A percentile compares a stretch with the other conserved stretches of the same genome.
phyloP scores from a whole-genome alignment of 1,140 invertebrate species.

The Patella vulgata region DNA sequence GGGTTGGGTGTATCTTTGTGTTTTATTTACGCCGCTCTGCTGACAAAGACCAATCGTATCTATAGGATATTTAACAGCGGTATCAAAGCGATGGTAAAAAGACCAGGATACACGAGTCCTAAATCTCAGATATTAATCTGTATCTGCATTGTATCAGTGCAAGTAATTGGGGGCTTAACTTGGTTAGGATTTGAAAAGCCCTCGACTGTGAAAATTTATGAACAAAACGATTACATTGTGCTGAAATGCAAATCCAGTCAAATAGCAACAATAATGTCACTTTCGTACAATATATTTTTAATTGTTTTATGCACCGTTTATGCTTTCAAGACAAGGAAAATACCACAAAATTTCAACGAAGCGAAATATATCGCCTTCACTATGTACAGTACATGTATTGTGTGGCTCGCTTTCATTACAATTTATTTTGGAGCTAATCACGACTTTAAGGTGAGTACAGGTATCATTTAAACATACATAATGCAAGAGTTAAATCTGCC shows the following conservation, averaged over 20 bases:
- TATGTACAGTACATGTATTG: constrained; percentile 90
- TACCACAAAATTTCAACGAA: constrained; percentile 96
- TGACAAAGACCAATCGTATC: constrained; percentile 82
- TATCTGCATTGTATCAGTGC: constrained; percentile 74
- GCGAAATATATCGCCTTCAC: constrained; percentile 94
- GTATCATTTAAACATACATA: too few relatives aligned
- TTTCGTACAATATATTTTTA: constrained; percentile 80
- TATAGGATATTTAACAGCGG: constrained; percentile 79
- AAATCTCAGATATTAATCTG: constrained; percentile 93
- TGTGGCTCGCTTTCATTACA: constrained; percentile 81
- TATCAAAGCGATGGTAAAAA: constrained; percentile 82
- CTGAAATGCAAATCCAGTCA: constrained; percentile 77
- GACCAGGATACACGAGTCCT: constrained; percentile 93
- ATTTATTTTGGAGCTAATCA: constrained; percentile 74
- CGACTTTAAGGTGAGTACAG: constrained; percentile 57
- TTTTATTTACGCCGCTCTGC: constrained; percentile 79
- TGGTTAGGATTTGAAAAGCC: constrained; percentile 73
- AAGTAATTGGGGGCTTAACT: constrained; percentile 66
- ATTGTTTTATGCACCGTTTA: constrained; percentile 80
- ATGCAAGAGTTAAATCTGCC: too few relatives aligned
- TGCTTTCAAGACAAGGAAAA: constrained; percentile 85
- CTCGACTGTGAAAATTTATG: constrained; percentile 47
- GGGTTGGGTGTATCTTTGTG: constrained; percentile 77
- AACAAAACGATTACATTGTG: constrained; percentile 65
- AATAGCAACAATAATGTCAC: constrained; percentile 78